These are phyloP conservation scores for Adelges cooleyi DNA, from an alignment of 1,140 invertebrate genomes.

Conservation along the genomic window DNA sequence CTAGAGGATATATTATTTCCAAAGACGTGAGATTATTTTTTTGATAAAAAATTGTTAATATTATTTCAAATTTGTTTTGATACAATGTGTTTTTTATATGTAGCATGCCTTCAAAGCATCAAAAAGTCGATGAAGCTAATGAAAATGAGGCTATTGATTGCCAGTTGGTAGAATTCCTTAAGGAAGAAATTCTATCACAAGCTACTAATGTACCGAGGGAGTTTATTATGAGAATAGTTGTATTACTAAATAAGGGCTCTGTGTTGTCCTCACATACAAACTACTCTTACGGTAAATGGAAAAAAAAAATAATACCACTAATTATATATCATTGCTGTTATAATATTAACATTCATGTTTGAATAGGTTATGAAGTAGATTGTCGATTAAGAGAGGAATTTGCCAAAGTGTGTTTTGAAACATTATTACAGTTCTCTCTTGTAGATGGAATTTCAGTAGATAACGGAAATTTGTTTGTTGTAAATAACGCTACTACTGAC, in stretches of 20 bases:
- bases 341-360: too few species aligned
- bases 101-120: slow-evolving; percentile 37
- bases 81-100: neutral
- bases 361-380: slow-evolving; percentile 62
- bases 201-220: slow-evolving; percentile 67
- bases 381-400: slow-evolving; percentile 83
- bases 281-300: neutral
- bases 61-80: too few species aligned
- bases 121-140: slow-evolving; percentile 68
- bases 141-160: slow-evolving; percentile 76
- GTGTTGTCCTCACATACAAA: slow-evolving; percentile 64
- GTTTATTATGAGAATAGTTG: slow-evolving; percentile 76
- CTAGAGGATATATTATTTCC: slow-evolving; percentile 88
- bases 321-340: slow-evolving; percentile 36
- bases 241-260: slow-evolving; percentile 83
- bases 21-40: slow-evolving; percentile 44
- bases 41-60: too few species aligned
- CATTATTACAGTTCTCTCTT: slow-evolving; percentile 83
- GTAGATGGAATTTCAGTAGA: slow-evolving; percentile 45
- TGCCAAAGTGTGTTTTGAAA: slow-evolving; percentile 92
- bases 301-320: slow-evolving; percentile 29
- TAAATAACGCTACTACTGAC: slow-evolving; percentile 31
- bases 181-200: slow-evolving; percentile 75
- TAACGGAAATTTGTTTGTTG: neutral
- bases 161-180: slow-evolving; percentile 71